A percentile compares a stretch with the other conserved stretches of the same genome.
These are phyloP conservation scores for Cricetomys ansorgei DNA, from an alignment of 2,113 vertebrate species.

Conservation along the genomic window DNA sequence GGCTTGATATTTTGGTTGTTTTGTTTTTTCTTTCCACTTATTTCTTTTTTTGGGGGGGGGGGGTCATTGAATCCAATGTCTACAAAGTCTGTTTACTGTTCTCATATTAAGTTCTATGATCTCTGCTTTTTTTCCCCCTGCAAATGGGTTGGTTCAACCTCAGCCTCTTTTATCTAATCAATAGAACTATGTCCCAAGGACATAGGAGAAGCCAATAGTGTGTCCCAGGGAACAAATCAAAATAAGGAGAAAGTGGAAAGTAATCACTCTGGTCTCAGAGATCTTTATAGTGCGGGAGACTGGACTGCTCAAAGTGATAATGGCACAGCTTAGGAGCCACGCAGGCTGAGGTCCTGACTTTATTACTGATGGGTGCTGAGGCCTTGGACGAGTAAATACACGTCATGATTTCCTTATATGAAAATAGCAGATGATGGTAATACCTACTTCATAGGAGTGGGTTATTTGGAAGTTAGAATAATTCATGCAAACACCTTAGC, in stretches of 20 bases:
- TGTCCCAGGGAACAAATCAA: background rate
- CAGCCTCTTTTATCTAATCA: background rate
- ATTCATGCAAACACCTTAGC: conserved; percentile 9
- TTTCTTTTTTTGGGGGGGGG: too few relatives aligned
- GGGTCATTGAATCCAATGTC: background rate
- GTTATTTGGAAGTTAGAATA: conserved; percentile 36
- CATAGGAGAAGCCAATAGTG: background rate
- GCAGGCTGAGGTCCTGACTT: background rate
- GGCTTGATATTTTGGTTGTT: background rate
- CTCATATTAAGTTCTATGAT: background rate
- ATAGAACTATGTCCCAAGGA: background rate
- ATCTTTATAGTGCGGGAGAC: background rate
- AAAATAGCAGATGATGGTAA: background rate
- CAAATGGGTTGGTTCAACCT: background rate
- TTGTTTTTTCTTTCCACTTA: background rate
- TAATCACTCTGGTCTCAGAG: background rate
- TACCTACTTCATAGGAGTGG: background rate
- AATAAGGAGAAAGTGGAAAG: conserved; percentile 11
- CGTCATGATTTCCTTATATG: conserved; percentile 18
- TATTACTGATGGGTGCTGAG: background rate
- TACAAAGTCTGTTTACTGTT: conserved; percentile 13
- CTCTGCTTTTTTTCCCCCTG: conserved; percentile 7
- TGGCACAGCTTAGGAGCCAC: background rate
- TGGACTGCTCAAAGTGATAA: background rate
- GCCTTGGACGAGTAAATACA: background rate